phyloP scores from a whole-genome alignment of 2,797 vertebrate genomes.

The Gobionotothen gibberifrons region DNA sequence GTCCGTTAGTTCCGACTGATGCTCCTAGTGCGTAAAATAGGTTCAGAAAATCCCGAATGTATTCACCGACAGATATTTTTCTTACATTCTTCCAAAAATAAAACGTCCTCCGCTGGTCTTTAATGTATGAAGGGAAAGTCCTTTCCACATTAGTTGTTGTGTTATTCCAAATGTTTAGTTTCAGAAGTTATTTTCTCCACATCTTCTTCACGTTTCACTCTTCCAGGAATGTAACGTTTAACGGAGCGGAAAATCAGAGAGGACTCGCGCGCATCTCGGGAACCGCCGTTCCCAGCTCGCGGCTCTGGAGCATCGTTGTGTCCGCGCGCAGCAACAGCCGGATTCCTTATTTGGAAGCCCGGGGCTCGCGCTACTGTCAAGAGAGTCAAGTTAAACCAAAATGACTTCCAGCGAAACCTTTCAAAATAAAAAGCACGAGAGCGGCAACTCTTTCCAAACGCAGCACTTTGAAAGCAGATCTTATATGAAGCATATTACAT shows the following conservation, averaged over 20 bases:
- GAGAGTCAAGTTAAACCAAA: constrained; percentile 23
- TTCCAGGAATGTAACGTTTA: constrained; percentile 49
- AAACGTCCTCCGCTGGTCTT: constrained; percentile 33
- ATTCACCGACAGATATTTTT: constrained; percentile 18
- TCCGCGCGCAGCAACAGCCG: constrained; percentile 76
- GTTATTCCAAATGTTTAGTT: constrained; percentile 52
- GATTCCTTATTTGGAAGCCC: constrained; percentile 91
- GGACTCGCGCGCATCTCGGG: constrained; percentile 64
- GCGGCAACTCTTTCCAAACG: background rate
- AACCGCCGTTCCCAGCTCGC: constrained; percentile 64
- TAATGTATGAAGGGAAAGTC: constrained; percentile 9
- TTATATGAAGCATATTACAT: background rate
- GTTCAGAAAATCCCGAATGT: constrained; percentile 50
- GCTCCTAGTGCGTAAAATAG: constrained; percentile 51
- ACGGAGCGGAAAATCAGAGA: constrained; percentile 50
- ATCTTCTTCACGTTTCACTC: constrained; percentile 3
- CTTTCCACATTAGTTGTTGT: background rate
- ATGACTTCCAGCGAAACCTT: constrained; percentile 64
- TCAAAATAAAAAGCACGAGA: constrained; percentile 62
- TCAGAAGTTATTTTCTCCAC: constrained; percentile 61
- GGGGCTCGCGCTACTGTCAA: constrained; percentile 68
- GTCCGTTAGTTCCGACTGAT: constrained; percentile 59
- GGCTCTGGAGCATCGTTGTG: constrained; percentile 74
- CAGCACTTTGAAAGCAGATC: background rate
- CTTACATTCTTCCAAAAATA: constrained; percentile 48